Base-by-base conservation (phyloP, 2,797 vertebrate genomes). In the Sebastes kiyomatsui region DNA sequence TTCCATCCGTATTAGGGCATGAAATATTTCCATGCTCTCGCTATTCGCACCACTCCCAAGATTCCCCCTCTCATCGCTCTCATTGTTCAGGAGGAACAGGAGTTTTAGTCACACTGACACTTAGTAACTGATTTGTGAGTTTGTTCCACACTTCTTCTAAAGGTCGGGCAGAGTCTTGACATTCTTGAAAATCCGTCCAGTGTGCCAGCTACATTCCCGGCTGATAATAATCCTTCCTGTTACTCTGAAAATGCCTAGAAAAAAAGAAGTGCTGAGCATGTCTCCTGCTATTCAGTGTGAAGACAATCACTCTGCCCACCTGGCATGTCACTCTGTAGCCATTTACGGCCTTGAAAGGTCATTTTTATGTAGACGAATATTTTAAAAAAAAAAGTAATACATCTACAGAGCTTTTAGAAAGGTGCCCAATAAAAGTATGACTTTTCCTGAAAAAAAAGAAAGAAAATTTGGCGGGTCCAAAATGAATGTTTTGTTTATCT, bases 121-220 rank as follows among this genome's bases (percentile, higher is more conserved):
- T 84, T 35, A 76, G 82, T 78, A 84, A 82, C 81, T 91, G 85
- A 92, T 93, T 91, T 91, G 90, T 89, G 90, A 83, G 85, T 87
- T 90, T 92, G 90, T 86, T 88, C 91, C 79, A 83, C 80, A 74
- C 82, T 28, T 49, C 71, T 74, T 82, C 25, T 78, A 88, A 91
- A 93, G 90, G 88, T 90, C 80, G 69, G 79, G 80, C 80, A 85
- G 60, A 85, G 85, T 84, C 76, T 79, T 88, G 84, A 81, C 81
- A 87, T 89, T 90, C 83, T 85, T 91, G 81, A 90, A 92, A 90
- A 87, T 88, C 82, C 87, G 20, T 85, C 72, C 80, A 28, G 67
- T 69, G 80, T 88, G 83, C 86, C 88, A 88, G 84, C 80, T 68
- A 78, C 81, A 83, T 88, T 86, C 89, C 81, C 46, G 4, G 61